Base-by-base conservation (phyloP, 1,140 invertebrate genomes). In the Ostrea denselamellosa region DNA sequence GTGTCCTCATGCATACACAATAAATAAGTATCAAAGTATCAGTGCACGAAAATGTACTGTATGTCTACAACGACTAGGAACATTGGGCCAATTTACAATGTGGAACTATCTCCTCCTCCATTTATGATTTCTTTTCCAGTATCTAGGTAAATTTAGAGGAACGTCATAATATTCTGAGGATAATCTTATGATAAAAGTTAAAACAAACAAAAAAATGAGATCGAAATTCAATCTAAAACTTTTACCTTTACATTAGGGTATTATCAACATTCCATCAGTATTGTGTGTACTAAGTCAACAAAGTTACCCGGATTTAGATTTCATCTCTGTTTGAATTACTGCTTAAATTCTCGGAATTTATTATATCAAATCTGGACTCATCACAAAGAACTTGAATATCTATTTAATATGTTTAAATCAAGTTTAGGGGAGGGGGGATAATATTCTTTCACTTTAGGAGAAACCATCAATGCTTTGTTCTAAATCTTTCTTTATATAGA, bases 141-240 rank as follows among this genome's bases (percentile, higher is more conserved):
- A 2, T 17, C 56, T 0, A 19, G 17, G 7, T 62, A 62, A 62
- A 58, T 19, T 62, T 17, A 62, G 17, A 14, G 17, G 4, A 62
- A 62, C 0, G 56, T 62, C 17, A 34, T 71, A 62, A 62, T n/a
- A 25, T 34, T 17, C 28, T 4, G 28, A 34, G 25, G 68, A 71
- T 71, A 25, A 28, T 19, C 22, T 34, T 71, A 71, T 71, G 28
- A 71, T 71, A 71, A 71, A 71, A 25, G 65, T 71, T 71, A 71
- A 22, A 71, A 25, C 65, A 71, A 71, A 71, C 65, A 71, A 71
- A 71, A n/a, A 71, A 71, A 71, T 8, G 65, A 71, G 68, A 34
- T 71, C 14, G 68, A 71, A 71, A 71, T 71, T 71, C 68, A 71
- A 34, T 34, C 28, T 25, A 25, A 25, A 10, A 34, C 68, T 71